These are phyloP conservation scores for Camarhynchus parvulus DNA, from an alignment of 2,113 vertebrate species.

Conservation along the genomic window DNA sequence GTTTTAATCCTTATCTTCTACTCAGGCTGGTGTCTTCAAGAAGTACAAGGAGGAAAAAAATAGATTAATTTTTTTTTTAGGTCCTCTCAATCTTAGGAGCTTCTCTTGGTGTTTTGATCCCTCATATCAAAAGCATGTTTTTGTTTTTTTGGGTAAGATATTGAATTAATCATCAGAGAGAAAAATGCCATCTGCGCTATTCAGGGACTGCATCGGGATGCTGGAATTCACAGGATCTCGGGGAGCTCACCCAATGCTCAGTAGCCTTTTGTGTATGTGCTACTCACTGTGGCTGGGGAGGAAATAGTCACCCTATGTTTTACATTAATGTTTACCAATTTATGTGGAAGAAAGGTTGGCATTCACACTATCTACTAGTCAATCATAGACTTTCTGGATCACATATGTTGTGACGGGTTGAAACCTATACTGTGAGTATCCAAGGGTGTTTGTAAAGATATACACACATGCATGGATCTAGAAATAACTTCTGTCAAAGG, in stretches of 20 bases:
- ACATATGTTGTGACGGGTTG: not conserved
- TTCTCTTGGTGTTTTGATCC: slow-evolving; percentile 80
- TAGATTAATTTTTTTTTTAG: slow-evolving; percentile 85
- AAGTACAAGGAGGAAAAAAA: slow-evolving; percentile 82
- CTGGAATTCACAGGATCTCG: slow-evolving; percentile 23
- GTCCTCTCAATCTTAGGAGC: slow-evolving; percentile 77
- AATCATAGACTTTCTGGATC: not conserved
- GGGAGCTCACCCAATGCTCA: slow-evolving; percentile 12
- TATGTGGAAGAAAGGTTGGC: not conserved
- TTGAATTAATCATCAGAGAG: slow-evolving; percentile 74
- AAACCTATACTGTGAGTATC: not conserved
- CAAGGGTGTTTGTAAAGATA: not conserved
- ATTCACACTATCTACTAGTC: not conserved
- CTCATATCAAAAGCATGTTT: slow-evolving; percentile 78
- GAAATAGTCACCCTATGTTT: slow-evolving; percentile 7
- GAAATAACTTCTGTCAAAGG: slow-evolving; percentile 6
- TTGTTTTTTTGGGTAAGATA: slow-evolving; percentile 67
- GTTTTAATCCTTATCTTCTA: slow-evolving; percentile 93
- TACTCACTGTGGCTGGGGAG: slow-evolving; percentile 13
- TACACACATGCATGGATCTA: not conserved
- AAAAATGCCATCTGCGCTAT: slow-evolving; percentile 75
- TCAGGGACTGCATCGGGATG: slow-evolving; percentile 62
- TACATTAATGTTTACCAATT: slow-evolving; percentile 28
- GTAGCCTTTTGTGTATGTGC: slow-evolving; percentile 25
- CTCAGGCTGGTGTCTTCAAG: slow-evolving; percentile 88